Evolutionary conservation across 1,140 invertebrate species (phyloP).

Genomic region (Aricia agestis): DNA sequence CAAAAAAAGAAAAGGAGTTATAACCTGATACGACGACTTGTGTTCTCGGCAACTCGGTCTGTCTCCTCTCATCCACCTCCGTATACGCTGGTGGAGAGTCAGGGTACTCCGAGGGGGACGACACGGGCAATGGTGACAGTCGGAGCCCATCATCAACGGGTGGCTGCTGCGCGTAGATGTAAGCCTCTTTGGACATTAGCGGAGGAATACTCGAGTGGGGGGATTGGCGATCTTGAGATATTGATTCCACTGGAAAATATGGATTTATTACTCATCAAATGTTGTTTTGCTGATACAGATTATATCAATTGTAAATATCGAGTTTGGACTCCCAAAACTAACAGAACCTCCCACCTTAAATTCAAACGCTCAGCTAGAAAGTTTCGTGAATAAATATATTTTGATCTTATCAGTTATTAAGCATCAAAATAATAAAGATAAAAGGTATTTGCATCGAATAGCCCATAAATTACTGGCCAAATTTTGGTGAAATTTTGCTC

Average conservation of each 20-base stretch:
- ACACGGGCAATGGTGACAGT: slow-evolving; percentile 37
- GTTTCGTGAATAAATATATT: too few relatives aligned
- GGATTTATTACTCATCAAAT: neutral
- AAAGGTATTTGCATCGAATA: too few relatives aligned
- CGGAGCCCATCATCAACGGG: slow-evolving; percentile 34
- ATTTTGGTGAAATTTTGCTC: too few relatives aligned
- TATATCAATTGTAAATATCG: too few relatives aligned
- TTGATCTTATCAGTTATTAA: too few relatives aligned
- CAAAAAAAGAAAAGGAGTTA: too few relatives aligned
- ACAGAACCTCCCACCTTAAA: too few relatives aligned
- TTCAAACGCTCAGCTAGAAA: too few relatives aligned
- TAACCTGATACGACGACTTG: slow-evolving; percentile 44
- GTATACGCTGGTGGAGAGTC: slow-evolving; percentile 57
- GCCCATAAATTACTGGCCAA: too few relatives aligned
- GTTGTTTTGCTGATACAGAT: too few relatives aligned
- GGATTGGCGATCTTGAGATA: neutral
- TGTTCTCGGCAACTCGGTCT: slow-evolving; percentile 35
- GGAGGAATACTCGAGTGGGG: slow-evolving; percentile 19
- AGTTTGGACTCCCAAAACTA: too few relatives aligned
- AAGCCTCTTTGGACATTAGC: slow-evolving; percentile 34
- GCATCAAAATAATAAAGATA: too few relatives aligned
- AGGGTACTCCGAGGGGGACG: slow-evolving; percentile 32
- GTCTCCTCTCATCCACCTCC: slow-evolving; percentile 31
- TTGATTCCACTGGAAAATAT: neutral
- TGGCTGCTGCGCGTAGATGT: slow-evolving; percentile 29